Conservation (phyloP, 2,113 vertebrate genomes). For the Megaleporinus macrocephalus region DNA sequence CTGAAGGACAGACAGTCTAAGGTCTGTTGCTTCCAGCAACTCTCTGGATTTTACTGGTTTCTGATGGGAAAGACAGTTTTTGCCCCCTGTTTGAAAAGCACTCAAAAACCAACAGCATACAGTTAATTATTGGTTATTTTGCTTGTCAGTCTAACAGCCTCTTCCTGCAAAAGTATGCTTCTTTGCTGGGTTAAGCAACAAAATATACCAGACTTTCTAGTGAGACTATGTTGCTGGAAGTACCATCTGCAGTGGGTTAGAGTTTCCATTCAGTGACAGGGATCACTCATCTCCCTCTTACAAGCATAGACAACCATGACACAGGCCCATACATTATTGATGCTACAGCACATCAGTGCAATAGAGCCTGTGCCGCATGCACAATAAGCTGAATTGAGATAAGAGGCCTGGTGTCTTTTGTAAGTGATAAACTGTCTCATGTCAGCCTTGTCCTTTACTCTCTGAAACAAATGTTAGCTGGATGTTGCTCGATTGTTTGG, state of each 20-base stretch:
- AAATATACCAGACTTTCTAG: too few relatives aligned
- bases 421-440: not conserved
- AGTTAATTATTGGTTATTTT: too few relatives aligned
- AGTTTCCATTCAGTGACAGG: not conserved
- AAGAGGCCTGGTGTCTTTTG: not conserved
- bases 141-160: too few relatives aligned
- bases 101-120: too few relatives aligned
- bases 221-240: not conserved
- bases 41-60: too few relatives aligned
- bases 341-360: not conserved
- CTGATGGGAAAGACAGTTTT: too few relatives aligned
- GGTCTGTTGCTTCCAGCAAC: too few relatives aligned
- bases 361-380: not conserved
- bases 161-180: too few relatives aligned
- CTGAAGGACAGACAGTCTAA: too few relatives aligned
- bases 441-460: not conserved
- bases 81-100: too few relatives aligned
- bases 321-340: not conserved
- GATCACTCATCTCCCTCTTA: conserved; percentile 4
- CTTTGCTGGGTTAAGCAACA: too few relatives aligned
- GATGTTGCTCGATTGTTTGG: not conserved
- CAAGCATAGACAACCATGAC: not conserved
- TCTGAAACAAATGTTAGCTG: not conserved
- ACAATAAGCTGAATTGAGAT: not conserved
- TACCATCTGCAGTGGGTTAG: not conserved